Percentiles rank a stretch among this genome's conserved stretches.
Conservation (phyloP, 2,888 invertebrate species). For the Chrysodeixis includens region DNA sequence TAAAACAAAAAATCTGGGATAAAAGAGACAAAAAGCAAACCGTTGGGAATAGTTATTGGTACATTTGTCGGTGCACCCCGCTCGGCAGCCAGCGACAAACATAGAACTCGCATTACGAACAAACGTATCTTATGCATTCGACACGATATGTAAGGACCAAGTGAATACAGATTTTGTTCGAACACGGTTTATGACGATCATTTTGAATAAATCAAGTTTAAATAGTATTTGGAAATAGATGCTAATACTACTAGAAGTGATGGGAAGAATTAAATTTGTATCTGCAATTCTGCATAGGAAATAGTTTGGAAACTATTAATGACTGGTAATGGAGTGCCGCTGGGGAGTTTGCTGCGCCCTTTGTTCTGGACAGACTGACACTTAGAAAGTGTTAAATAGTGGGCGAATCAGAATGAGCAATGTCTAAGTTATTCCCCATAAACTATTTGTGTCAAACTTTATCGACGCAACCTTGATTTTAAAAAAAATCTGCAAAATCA, state of each 20-base stretch:
- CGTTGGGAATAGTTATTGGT: conserved; percentile 42
- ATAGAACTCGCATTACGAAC: conserved; percentile 70
- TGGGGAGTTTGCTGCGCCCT: no score
- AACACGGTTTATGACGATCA: background rate
- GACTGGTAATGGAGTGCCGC: no score
- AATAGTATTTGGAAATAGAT: background rate
- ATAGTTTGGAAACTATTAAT: no score
- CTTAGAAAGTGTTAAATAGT: no score
- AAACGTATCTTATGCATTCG: conserved; percentile 52
- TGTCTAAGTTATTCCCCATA: no score
- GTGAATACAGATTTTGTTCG: conserved; percentile 29
- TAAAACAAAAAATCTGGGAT: background rate
- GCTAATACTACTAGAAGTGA: background rate
- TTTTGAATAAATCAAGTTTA: background rate
- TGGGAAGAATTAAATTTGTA: no score
- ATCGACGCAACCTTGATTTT: no score
- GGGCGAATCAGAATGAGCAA: no score
- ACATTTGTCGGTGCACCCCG: conserved; percentile 52
- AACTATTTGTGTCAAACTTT: no score
- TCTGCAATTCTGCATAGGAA: no score
- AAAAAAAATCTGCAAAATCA: no score
- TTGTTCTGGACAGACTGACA: no score
- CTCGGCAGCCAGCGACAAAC: conserved; percentile 55
- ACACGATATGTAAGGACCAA: conserved; percentile 25
- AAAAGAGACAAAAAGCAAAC: conserved; percentile 36